Percentiles rank a stretch among this genome's conserved stretches.
Conservation (phyloP, 2,888 invertebrate species). For the Diaperis boleti region DNA sequence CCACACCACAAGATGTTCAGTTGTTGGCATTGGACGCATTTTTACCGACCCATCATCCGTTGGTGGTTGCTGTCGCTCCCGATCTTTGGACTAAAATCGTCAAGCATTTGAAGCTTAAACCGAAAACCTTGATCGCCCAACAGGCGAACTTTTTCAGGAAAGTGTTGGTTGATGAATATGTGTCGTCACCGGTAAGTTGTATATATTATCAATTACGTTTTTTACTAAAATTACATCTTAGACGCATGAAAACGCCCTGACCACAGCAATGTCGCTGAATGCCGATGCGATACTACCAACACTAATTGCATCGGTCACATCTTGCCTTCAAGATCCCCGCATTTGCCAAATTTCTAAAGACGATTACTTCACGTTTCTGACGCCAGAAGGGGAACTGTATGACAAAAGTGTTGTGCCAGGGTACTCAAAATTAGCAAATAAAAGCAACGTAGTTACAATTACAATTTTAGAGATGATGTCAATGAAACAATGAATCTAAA, state of each 20-base stretch:
- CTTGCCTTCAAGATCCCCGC: slow-evolving; percentile 73
- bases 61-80: slow-evolving; percentile 70
- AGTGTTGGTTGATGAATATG: slow-evolving; percentile 72
- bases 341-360: slow-evolving; percentile 81
- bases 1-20: slow-evolving; percentile 69
- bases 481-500: slow-evolving; percentile 82
- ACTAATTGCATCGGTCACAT: slow-evolving; percentile 73
- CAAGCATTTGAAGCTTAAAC: slow-evolving; percentile 70
- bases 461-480: slow-evolving; percentile 64
- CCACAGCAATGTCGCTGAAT: slow-evolving; percentile 75
- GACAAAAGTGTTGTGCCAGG: slow-evolving; percentile 86
- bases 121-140: slow-evolving; percentile 72
- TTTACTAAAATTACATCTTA: slow-evolving; percentile 51
- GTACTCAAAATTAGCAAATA: slow-evolving; percentile 51
- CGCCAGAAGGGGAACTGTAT: slow-evolving; percentile 90
- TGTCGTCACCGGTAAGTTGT: slow-evolving; percentile 54
- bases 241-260: slow-evolving; percentile 79
- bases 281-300: slow-evolving; percentile 75
- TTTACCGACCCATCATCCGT: slow-evolving; percentile 82
- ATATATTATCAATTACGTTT: slow-evolving; percentile 3
- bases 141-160: slow-evolving; percentile 72
- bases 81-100: slow-evolving; percentile 79
- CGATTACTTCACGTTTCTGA: slow-evolving; percentile 84
- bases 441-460: no score
- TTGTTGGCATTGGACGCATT: slow-evolving; percentile 76